Base-by-base conservation (phyloP, 2,797 vertebrate species). In the Limosa lapponica region DNA sequence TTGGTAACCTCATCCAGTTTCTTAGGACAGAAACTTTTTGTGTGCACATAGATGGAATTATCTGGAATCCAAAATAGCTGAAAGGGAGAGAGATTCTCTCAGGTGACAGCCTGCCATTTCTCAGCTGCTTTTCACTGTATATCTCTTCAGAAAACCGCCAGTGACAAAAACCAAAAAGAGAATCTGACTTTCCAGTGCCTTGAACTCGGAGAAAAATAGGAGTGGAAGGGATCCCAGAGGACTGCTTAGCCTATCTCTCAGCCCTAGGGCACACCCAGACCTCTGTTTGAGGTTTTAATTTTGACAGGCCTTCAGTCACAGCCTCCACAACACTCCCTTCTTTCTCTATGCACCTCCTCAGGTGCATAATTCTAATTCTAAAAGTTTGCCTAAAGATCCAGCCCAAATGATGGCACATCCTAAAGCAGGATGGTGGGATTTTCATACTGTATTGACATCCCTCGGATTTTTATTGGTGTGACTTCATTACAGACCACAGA, bases 91-190 rank as follows among this genome's bases (percentile, higher is more conserved):
- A 36, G 82, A 57, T 44, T 46, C 16, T 75, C 58, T 82, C 58
- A 80, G 55, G 82, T 90, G 72, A 88, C 75, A 94, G 46, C 44
- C 82, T 92, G 52, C 59, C 51, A n/a, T 59, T 64, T 67, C 80
- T 91, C 87, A 71, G 65, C 49, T 74, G 49, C 54, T 43, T 59
- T 51, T 82, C n/a, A 22, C n/a, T 19, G 36, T 6, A 0, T 30
- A 27, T 43, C 51, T 92, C 59, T 58, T 62, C 87, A 74, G 81
- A 80, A 89, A 89, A 77, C 41, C 75, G 28, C 18, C 67, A 87
- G 6, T 70, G 61, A 52, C 7, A 4, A 85, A 41, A 90, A 59
- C 3, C 18, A 39, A 61, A 61, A 66, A 36, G 32, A 25, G 17
- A 61, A 2, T 23, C 25, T 71, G 52, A n/a, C 14, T 71, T 83